A percentile compares a stretch with the other conserved stretches of the same genome.
Evolutionary conservation across 2,113 vertebrate species (phyloP).

Genomic region (Microcebus lehilahytsara): DNA sequence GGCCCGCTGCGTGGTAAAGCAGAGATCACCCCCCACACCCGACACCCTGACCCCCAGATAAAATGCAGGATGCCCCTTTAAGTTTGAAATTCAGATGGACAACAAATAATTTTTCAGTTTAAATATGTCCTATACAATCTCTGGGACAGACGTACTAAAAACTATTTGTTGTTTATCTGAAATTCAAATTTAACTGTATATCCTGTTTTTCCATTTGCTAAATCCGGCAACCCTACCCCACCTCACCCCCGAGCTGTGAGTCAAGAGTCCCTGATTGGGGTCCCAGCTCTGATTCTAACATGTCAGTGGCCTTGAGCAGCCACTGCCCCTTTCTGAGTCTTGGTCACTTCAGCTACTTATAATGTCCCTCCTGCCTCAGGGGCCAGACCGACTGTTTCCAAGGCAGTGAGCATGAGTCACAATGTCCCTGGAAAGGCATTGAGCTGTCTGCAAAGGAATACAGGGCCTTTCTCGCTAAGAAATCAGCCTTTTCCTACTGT

Average conservation of each 20-base stretch:
- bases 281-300: background rate
- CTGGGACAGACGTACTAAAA: background rate
- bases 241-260: background rate
- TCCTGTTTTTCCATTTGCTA: background rate
- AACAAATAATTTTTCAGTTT: background rate
- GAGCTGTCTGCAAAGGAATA: background rate
- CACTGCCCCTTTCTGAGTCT: background rate
- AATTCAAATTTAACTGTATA: background rate
- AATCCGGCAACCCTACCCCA: too few relatives aligned
- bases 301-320: fast-evolving
- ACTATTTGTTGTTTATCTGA: background rate
- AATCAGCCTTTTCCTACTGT: background rate
- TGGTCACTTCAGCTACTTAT: background rate
- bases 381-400: background rate
- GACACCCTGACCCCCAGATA: background rate
- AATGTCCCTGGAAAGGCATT: background rate
- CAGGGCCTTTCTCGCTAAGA: background rate
- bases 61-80: background rate
- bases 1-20: background rate
- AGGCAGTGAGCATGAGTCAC: constrained; percentile 21
- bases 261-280: background rate
- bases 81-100: background rate
- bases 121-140: background rate
- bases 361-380: background rate
- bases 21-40: too few relatives aligned